Percentiles rank a stretch among this genome's conserved stretches.
These are phyloP conservation scores for Apogon talboti DNA, from an alignment of 2,797 vertebrate species.

Conservation along the genomic window DNA sequence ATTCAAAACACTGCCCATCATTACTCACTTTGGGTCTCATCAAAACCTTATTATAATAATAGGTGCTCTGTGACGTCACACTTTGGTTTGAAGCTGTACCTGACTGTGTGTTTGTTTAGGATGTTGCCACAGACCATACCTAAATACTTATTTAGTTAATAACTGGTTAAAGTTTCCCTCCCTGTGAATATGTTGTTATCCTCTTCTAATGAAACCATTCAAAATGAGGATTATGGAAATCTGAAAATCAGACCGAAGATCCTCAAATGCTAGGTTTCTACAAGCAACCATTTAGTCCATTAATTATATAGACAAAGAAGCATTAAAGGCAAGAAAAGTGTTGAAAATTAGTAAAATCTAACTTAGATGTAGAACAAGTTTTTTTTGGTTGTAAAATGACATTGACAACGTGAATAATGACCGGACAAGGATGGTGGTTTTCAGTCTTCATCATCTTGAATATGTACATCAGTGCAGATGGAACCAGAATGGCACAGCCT, in stretches of 20 bases:
- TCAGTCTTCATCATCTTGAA: neutral
- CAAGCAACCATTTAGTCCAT: neutral
- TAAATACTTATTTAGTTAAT: conserved; percentile 18
- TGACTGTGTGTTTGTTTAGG: neutral
- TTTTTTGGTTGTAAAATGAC: neutral
- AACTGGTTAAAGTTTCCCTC: too few relatives aligned
- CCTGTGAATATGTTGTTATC: too few relatives aligned
- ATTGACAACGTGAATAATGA: neutral
- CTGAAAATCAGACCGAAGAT: conserved; percentile 1
- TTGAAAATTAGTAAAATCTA: conserved; percentile 1
- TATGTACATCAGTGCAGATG: neutral
- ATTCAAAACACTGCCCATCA: neutral
- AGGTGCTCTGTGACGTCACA: conserved; percentile 6
- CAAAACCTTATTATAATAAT: neutral
- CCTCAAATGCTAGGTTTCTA: neutral
- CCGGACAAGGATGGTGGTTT: neutral
- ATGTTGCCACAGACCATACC: conserved; percentile 16
- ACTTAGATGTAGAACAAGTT: neutral
- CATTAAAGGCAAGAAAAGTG: neutral
- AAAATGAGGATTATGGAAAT: neutral
- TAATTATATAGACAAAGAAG: neutral
- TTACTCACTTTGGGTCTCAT: neutral
- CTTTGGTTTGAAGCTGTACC: conserved; percentile 5
- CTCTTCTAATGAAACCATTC: neutral
- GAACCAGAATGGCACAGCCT: too few relatives aligned